These are phyloP conservation scores for Branchellion lobata DNA, from an alignment of 2,888 invertebrate species.

Conservation along the genomic window DNA sequence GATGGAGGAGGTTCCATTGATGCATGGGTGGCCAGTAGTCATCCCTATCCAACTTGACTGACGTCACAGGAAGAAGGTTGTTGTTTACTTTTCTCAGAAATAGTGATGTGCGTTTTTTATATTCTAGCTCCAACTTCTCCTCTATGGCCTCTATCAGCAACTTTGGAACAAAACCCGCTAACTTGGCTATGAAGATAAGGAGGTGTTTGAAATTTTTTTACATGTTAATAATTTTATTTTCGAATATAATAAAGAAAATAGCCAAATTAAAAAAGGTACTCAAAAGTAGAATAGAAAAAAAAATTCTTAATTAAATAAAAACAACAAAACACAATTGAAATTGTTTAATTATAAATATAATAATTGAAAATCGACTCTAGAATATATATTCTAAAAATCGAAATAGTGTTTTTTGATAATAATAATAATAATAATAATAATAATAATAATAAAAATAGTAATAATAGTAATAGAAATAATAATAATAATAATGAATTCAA, in stretches of 20 bases:
- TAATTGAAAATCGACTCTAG: too few relatives aligned
- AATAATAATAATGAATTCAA: neutral
- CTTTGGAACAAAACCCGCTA: constrained; percentile 32
- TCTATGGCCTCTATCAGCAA: constrained; percentile 42
- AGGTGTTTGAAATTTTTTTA: too few relatives aligned
- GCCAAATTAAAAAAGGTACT: neutral
- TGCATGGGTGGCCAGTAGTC: constrained; percentile 24
- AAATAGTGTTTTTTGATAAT: too few relatives aligned
- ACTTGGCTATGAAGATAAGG: constrained; percentile 9
- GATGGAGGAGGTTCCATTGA: constrained; percentile 18
- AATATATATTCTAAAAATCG: too few relatives aligned
- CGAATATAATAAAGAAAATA: neutral
- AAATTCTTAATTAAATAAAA: too few relatives aligned
- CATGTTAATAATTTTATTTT: too few relatives aligned
- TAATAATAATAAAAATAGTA: neutral
- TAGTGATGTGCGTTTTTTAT: constrained; percentile 26
- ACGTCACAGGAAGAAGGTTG: constrained; percentile 4
- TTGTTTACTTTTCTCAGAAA: constrained; percentile 31
- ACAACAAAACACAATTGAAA: too few relatives aligned
- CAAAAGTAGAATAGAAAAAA: neutral
- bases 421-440: too few relatives aligned
- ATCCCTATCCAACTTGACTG: constrained; percentile 37
- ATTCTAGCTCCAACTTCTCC: constrained; percentile 45
- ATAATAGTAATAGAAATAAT: neutral
- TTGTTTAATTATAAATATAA: too few relatives aligned